Evolutionary conservation across 2,113 vertebrate genomes (phyloP).

Genomic region (Chaenocephalus aceratus): DNA sequence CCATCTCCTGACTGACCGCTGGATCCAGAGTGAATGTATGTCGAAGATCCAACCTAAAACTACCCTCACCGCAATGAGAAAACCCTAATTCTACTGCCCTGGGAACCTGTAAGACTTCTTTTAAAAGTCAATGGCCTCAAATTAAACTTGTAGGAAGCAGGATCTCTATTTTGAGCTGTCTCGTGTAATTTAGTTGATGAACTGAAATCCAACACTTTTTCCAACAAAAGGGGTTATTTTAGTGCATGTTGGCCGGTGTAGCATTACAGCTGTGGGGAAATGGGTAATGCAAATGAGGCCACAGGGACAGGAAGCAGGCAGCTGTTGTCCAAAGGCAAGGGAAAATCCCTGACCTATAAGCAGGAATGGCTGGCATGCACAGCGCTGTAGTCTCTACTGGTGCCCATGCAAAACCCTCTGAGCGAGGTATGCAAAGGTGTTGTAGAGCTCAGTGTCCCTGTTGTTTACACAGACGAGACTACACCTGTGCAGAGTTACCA

Average conservation of each 20-base stretch:
- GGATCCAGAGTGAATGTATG: too few relatives aligned
- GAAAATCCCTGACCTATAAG: slow-evolving; percentile 87
- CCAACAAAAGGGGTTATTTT: slow-evolving; percentile 52
- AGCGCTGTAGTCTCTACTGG: slow-evolving; percentile 27
- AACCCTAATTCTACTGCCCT: too few relatives aligned
- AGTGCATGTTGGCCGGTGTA: slow-evolving; percentile 50
- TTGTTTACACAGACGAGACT: neutral
- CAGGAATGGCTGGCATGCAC: slow-evolving; percentile 80
- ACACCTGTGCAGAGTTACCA: slow-evolving; percentile 8
- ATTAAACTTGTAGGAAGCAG: neutral
- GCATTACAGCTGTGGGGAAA: slow-evolving; percentile 41
- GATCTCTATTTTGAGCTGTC: slow-evolving; percentile 27
- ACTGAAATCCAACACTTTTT: slow-evolving; percentile 50
- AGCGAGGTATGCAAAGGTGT: slow-evolving; percentile 28
- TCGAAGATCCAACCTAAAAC: too few relatives aligned
- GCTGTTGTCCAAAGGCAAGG: slow-evolving; percentile 81
- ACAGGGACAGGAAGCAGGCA: slow-evolving; percentile 74
- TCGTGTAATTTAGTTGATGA: neutral
- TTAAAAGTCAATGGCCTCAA: too few relatives aligned
- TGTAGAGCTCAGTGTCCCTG: slow-evolving; percentile 1
- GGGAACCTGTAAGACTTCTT: neutral
- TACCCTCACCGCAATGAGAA: too few relatives aligned
- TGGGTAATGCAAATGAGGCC: slow-evolving; percentile 52
- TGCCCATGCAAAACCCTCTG: slow-evolving; percentile 38
- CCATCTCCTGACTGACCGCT: too few relatives aligned